phyloP scores from a whole-genome alignment of 2,113 vertebrate genomes.

The Rhombomys opimus region DNA sequence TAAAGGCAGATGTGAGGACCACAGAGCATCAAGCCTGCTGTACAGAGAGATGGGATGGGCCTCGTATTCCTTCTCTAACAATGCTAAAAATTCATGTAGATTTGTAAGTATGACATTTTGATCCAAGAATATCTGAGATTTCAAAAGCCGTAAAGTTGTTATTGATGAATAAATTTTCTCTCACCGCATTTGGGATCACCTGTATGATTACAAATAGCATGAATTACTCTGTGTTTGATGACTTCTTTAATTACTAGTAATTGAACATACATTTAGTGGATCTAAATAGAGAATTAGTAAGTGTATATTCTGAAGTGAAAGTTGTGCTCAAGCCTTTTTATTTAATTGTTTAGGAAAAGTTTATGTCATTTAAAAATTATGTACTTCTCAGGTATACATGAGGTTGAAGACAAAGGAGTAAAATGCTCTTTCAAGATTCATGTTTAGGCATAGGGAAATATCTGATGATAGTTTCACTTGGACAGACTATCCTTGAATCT shows the following conservation, averaged over 20 bases:
- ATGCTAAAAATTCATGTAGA: not conserved
- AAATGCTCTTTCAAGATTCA: conserved; percentile 40
- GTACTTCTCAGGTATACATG: not conserved
- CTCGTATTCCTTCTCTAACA: not conserved
- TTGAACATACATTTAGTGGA: conserved; percentile 57
- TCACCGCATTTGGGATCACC: conserved; percentile 49
- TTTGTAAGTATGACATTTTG: conserved; percentile 4
- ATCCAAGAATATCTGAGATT: conserved; percentile 47
- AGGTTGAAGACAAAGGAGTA: not conserved
- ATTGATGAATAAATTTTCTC: conserved; percentile 68
- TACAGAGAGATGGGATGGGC: not conserved
- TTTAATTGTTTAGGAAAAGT: conserved; percentile 32
- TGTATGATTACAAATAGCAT: conserved; percentile 63
- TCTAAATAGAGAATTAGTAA: conserved; percentile 48
- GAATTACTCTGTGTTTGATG: conserved; percentile 61
- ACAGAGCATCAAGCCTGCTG: not conserved
- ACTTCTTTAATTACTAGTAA: conserved; percentile 63
- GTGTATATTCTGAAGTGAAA: conserved; percentile 46
- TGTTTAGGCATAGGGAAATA: not conserved
- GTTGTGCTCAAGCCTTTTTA: conserved; percentile 13
- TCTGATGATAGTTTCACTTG: not conserved
- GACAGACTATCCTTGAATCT: not conserved
- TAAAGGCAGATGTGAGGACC: not conserved
- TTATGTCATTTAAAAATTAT: conserved; percentile 2
- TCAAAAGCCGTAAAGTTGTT: conserved; percentile 63